These are phyloP conservation scores for Virgularia gustaviana DNA, from an alignment of 92 coral and sea anemone genomes.

Conservation along the genomic window DNA sequence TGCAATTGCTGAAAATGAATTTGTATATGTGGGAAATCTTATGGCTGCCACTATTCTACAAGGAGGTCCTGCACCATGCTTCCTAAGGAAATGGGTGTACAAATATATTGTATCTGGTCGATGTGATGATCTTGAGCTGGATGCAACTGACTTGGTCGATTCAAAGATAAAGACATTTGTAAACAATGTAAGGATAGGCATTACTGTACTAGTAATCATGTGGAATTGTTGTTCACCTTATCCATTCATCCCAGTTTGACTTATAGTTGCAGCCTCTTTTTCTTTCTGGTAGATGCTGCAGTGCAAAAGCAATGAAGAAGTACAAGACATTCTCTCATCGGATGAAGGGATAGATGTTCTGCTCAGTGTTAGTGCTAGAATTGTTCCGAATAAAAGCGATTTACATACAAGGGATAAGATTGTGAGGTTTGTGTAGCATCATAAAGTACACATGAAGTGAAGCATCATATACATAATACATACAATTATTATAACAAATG, in stretches of 20 bases:
- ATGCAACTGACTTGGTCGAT: slow-evolving; percentile 18
- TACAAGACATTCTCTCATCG: slow-evolving; percentile 44
- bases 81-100: slow-evolving; percentile 50
- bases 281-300: slow-evolving; percentile 29
- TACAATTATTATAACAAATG: slow-evolving; percentile 2
- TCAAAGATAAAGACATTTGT: slow-evolving; percentile 36
- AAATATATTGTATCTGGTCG: slow-evolving; percentile 45
- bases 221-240: too few species aligned
- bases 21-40: slow-evolving; percentile 48
- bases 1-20: slow-evolving; percentile 54
- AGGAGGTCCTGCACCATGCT: slow-evolving; percentile 56
- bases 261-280: too few species aligned
- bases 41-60: slow-evolving; percentile 56
- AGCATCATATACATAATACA: slow-evolving; percentile 1
- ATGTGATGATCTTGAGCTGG: slow-evolving; percentile 40
- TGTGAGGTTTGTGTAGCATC: too few species aligned
- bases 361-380: slow-evolving; percentile 40
- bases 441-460: too few species aligned
- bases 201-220: too few species aligned
- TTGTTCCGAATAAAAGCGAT: slow-evolving; percentile 43
- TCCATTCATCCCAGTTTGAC: too few species aligned
- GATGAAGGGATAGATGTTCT: slow-evolving; percentile 50
- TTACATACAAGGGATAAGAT: slow-evolving; percentile 39
- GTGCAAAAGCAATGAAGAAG: slow-evolving; percentile 33
- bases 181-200: slow-evolving; percentile 34